Evolutionary conservation across 2,888 invertebrate species (phyloP), one percentile per base, ranked within the genome.

Genomic region (Dicyrtomina minuta): DNA sequence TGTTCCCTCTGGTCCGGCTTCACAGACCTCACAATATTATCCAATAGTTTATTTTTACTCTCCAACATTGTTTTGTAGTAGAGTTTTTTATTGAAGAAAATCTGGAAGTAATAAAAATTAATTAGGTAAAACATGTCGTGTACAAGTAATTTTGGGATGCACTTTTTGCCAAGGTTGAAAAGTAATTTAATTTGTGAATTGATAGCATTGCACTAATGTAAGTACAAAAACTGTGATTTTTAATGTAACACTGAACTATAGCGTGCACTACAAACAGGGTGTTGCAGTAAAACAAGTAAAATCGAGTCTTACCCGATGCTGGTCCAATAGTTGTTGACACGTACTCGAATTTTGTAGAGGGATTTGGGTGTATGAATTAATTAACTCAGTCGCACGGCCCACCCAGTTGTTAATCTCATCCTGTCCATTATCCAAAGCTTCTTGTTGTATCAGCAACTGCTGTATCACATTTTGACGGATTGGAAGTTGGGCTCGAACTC

Each of bases 61-160:
- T 96, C 96, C 71, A 96, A 82, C 91, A 95, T 93, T 0, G 94
- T 92, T 79, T 92, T 92, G 83, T 95, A 95, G 83, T 95, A 94
- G 0, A 93, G 87, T 0, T 90, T 91, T 70, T 93, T 87, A 0
- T 93, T 90, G 82, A 96, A 95, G 85, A 93, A 94, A 27, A 81
- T 80, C 84, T 84, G 79, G 1, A 79, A 78, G 68, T 24, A 26
- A 62, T 4, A 41, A 49, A 65, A 27, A 4, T 43, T 22, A n/a
- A 22, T 20, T 27, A n/a, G n/a, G n/a, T n/a, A 26, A 41, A 39
- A 46, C 15, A 4, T 46, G 17, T 46, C n/a, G 5, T 17, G 17
- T 46, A 46, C 46, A 46, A n/a, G n/a, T n/a, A n/a, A n/a, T n/a
- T n/a, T n/a, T n/a, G n/a, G n/a, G n/a, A n/a, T n/a, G n/a, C n/a